Evolutionary conservation across 2,888 invertebrate genomes (phyloP), one percentile per base, ranked within the genome.

Genomic region (Perithous albicinctus): DNA sequence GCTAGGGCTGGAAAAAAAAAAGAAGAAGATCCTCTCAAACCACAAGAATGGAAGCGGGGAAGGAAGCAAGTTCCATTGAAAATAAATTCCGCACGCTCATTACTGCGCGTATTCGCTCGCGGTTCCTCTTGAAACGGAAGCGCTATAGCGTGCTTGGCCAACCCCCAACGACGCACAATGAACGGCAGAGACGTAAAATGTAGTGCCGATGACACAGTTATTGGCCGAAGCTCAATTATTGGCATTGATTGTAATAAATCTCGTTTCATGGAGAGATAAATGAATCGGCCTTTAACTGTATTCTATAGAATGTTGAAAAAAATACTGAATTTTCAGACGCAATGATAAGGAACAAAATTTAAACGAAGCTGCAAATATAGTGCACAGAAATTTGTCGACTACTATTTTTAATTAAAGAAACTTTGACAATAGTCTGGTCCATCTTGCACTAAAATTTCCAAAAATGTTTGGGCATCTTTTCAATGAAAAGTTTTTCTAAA

Each of bases 41-140:
- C 26, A 48, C 8, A 38, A 43, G 48, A 64, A 41, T n/a, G n/a
- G n/a, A n/a, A 51, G 51, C 48, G 38, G 29, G 46, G 26, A 54
- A 18, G 54, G 61, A 59, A 61, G 59, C 10, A 72, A 64, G 46
- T 70, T 73, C 41, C 67, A 78, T 82, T 82, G 61, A 82, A 82
- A 72, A 70, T 75, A 59, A 72, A 72, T 72, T 82, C 64, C 66
- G 35, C 72, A 18, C 69, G 70, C 82, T 70, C 75, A 78, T 76
- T 74, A 79, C 70, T 64, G 59, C 43, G 64, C 26, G 38, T 38
- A 59, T 48, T 67, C 61, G 8, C 48, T 56, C 59, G 56, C 15
- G 46, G n/a, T 78, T 59, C 18, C 51, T 23, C 61, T 78, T 78
- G 18, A 59, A 73, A 66, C 8, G 43, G 41, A 70, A 63, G 12